Evolutionary conservation across 2,797 vertebrate species (phyloP).

Genomic region (Natrix natrix): DNA sequence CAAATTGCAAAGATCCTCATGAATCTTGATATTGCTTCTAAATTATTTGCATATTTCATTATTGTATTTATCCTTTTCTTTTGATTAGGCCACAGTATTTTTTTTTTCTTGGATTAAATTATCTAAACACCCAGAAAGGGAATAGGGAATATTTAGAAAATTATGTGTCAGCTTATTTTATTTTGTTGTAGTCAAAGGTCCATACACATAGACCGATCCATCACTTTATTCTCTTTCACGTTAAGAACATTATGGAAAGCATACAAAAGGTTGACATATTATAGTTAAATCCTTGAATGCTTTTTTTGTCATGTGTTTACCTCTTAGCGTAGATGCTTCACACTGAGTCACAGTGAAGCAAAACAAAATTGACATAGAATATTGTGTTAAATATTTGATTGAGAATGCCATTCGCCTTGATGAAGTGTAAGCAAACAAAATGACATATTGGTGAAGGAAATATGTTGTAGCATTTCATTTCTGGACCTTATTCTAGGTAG

Average conservation of each 20-base stretch:
- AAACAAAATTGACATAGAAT: not conserved
- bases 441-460: not conserved
- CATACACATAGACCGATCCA: not conserved
- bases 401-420: not conserved
- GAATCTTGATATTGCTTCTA: not conserved
- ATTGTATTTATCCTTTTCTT: not conserved
- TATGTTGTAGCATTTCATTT: not conserved
- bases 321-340: not conserved
- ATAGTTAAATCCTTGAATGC: not conserved
- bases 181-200: not conserved
- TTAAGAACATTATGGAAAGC: not conserved
- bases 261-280: not conserved
- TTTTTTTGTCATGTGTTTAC: not conserved
- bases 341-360: not conserved
- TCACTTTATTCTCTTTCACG: not conserved
- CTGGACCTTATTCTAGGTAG: not conserved
- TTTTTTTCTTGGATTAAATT: not conserved
- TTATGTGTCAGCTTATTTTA: not conserved
- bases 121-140: not conserved
- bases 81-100: not conserved
- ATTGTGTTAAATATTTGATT: not conserved
- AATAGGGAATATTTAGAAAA: not conserved
- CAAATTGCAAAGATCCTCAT: not conserved
- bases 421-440: not conserved
- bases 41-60: not conserved